These are phyloP conservation scores for Poecilobothrus nobilitatus DNA, from an alignment of 2,888 invertebrate species.

Conservation along the genomic window DNA sequence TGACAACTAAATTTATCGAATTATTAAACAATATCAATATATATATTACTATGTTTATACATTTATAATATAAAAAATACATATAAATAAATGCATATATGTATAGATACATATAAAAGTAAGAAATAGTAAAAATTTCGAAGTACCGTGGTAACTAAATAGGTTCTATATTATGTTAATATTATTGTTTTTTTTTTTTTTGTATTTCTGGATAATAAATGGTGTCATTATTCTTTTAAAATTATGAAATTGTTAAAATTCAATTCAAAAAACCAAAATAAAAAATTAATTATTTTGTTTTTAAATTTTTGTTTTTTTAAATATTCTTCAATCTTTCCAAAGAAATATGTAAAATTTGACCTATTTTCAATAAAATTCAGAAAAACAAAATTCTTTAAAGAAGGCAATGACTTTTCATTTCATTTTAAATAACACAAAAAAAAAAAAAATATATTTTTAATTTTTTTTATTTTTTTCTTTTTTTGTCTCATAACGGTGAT, in stretches of 20 bases:
- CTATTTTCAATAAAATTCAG: neutral
- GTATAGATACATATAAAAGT: too few species aligned
- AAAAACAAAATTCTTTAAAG: neutral
- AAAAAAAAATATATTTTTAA: neutral
- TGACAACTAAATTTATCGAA: too few species aligned
- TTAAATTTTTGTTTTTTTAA: too few species aligned
- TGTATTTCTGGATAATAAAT: too few species aligned
- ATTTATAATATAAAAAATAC: too few species aligned
- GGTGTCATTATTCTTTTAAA: neutral
- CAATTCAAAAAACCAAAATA: neutral
- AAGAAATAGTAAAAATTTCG: too few species aligned
- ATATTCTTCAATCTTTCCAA: neutral
- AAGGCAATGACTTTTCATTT: conserved; percentile 6
- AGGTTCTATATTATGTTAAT: too few species aligned
- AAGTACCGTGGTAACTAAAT: too few species aligned
- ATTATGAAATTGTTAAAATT: neutral
- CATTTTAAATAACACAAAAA: neutral
- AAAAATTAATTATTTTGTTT: neutral
- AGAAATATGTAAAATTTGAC: neutral
- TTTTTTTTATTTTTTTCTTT: neutral
- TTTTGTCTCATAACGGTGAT: neutral
- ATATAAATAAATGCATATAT: too few species aligned
- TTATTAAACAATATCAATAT: too few species aligned
- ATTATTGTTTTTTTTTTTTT: too few species aligned
- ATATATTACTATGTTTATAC: too few species aligned